Evolutionary conservation across 1,140 invertebrate genomes (phyloP).

Genomic region (Meteorus sp.): DNA sequence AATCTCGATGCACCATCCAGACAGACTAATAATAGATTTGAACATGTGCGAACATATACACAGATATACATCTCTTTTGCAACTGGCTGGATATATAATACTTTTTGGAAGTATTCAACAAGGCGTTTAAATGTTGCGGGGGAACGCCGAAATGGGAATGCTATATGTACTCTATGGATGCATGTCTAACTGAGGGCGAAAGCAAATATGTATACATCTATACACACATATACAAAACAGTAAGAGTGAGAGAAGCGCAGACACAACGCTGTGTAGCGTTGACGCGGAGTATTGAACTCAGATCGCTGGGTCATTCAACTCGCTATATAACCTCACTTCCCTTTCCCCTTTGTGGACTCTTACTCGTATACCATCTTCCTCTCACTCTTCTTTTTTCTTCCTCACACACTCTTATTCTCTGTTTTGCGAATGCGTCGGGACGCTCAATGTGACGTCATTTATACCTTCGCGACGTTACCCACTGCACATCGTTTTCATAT

Average conservation of each 20-base stretch:
- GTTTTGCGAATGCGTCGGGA: constrained; percentile 30
- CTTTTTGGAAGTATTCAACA: no score
- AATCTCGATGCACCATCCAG: no score
- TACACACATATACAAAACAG: not conserved
- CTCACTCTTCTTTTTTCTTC: not conserved
- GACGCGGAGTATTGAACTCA: constrained; percentile 55
- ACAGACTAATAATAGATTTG: no score
- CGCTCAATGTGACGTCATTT: constrained; percentile 46
- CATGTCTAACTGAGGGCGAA: no score
- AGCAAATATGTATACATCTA: not conserved
- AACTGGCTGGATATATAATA: no score
- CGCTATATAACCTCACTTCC: constrained; percentile 6
- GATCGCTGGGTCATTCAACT: constrained; percentile 52
- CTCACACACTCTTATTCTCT: constrained; percentile 8
- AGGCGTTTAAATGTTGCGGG: no score
- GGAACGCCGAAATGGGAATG: no score
- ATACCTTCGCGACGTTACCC: constrained; percentile 37
- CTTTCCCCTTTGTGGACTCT: not conserved
- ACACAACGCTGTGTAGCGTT: constrained; percentile 6
- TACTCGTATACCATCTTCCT: not conserved
- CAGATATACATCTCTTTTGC: no score
- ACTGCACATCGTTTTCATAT: constrained; percentile 31
- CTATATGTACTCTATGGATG: no score
- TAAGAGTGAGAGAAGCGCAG: not conserved
- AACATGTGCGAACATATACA: no score